Conservation (phyloP, 2,113 vertebrate genomes). For the Lontra canadensis region DNA sequence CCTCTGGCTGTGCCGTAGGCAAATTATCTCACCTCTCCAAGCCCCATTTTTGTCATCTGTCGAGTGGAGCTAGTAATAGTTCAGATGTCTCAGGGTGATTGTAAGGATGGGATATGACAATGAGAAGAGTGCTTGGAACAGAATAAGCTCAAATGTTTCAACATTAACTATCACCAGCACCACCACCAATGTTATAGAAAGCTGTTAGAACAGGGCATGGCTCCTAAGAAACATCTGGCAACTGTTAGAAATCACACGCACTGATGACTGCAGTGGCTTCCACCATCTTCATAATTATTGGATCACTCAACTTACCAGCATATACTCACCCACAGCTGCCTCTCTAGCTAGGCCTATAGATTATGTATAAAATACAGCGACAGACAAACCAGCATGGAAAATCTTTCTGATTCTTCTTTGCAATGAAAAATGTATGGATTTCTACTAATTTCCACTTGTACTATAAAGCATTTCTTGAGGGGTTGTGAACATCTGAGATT, state of each 20-base stretch:
- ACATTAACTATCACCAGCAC: neutral
- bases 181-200: rapidly evolving
- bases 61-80: neutral
- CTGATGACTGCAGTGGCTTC: neutral
- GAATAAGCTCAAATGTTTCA: neutral
- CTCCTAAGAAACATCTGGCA: neutral
- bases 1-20: neutral
- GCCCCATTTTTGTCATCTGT: neutral
- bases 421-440: neutral
- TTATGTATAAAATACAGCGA: neutral
- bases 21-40: neutral
- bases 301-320: neutral
- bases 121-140: neutral
- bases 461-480: neutral
- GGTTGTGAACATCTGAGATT: neutral
- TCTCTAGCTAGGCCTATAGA: neutral
- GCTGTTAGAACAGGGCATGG: neutral
- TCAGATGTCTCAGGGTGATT: neutral
- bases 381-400: too few species aligned
- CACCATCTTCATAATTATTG: neutral
- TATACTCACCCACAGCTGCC: neutral
- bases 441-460: neutral
- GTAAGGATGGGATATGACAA: neutral
- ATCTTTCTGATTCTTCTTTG: neutral
- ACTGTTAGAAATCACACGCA: rapidly evolving